Evolutionary conservation across 2,113 vertebrate species (phyloP).

Genomic region (Okapia johnstoni): DNA sequence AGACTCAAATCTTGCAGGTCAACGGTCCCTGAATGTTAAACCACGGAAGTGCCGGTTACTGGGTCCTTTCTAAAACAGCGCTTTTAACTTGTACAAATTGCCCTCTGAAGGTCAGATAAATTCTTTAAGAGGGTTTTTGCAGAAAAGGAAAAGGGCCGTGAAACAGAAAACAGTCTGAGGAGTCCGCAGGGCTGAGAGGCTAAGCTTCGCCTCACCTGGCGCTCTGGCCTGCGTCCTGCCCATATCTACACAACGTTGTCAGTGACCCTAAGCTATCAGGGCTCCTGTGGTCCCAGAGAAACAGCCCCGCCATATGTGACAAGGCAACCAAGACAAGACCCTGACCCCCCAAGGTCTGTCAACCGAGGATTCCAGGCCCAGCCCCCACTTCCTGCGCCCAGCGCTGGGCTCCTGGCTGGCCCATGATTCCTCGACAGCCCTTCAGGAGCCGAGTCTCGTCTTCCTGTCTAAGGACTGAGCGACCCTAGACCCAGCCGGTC

Average conservation of each 20-base stretch:
- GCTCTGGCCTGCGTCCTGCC: not conserved
- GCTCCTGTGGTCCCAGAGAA: not conserved
- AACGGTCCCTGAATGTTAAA: not conserved
- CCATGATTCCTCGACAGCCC: not conserved
- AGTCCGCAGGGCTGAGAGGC: not conserved
- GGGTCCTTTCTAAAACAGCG: not conserved
- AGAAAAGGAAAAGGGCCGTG: not conserved
- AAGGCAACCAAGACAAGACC: not conserved
- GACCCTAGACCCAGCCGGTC: not conserved
- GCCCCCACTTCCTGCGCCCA: not conserved
- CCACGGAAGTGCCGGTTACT: not conserved
- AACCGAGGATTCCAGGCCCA: not conserved
- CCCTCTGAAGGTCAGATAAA: not conserved
- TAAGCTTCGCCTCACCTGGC: rapidly evolving
- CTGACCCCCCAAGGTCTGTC: not conserved
- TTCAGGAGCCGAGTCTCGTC: rapidly evolving
- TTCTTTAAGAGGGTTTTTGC: not conserved
- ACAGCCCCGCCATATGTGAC: not conserved
- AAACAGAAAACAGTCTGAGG: not conserved
- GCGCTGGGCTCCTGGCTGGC: not conserved
- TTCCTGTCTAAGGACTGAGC: not conserved
- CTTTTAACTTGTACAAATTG: not conserved
- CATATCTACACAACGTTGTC: rapidly evolving
- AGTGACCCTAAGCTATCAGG: not conserved
- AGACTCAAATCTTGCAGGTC: not conserved